Percentiles rank a stretch among this genome's conserved stretches.
Conservation (phyloP, 1,140 invertebrate genomes). For the Protaetia brevitarsis region DNA sequence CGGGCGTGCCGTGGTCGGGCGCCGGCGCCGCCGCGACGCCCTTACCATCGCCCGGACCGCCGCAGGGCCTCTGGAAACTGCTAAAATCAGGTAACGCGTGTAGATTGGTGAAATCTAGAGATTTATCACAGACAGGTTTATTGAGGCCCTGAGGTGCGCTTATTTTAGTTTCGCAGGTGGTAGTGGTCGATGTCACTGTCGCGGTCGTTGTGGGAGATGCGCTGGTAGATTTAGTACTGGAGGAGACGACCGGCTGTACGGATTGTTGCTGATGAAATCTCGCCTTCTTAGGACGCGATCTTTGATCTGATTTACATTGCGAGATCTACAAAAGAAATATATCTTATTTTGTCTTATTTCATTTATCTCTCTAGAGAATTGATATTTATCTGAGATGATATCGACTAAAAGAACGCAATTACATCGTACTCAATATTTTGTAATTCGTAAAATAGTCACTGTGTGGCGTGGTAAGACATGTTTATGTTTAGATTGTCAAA, state of each 20-base stretch:
- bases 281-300: constrained; percentile 16
- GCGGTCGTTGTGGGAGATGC: background rate
- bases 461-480: no score
- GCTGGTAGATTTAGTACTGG: background rate
- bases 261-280: constrained; percentile 5
- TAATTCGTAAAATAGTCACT: no score
- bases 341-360: no score
- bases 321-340: background rate
- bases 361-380: no score
- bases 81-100: constrained; percentile 49
- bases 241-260: background rate
- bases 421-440: no score
- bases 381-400: no score
- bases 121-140: constrained; percentile 49
- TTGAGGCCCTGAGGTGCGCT: constrained; percentile 40
- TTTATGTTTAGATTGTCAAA: no score
- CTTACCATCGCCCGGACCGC: constrained; percentile 13
- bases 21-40: background rate
- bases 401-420: no score
- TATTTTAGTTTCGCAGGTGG: constrained; percentile 27
- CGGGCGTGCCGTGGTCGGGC: background rate
- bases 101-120: constrained; percentile 44
- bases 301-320: constrained; percentile 10
- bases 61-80: constrained; percentile 44
- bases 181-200: background rate